Evolutionary conservation across 2,113 vertebrate genomes (phyloP).

Genomic region (Rhinopomastus cyanomelas): DNA sequence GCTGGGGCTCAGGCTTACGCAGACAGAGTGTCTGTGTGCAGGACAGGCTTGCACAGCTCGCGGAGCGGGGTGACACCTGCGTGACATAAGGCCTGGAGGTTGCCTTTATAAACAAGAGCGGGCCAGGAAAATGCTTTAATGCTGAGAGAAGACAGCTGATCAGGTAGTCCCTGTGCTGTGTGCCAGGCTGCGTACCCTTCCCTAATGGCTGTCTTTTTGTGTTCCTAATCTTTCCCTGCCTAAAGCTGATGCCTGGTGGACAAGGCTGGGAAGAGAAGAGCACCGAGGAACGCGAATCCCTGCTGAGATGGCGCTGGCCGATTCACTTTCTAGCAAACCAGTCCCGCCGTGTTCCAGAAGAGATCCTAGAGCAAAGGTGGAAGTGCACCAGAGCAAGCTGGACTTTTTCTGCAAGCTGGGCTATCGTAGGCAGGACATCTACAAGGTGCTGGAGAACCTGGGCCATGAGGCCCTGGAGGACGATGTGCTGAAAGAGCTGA

Average conservation of each 20-base stretch:
- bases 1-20: not conserved
- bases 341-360: not conserved
- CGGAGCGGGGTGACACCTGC: constrained; percentile 12
- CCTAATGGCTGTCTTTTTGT: not conserved
- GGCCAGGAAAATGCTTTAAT: not conserved
- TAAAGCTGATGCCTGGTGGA: not conserved
- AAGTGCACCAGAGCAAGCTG: constrained; percentile 76
- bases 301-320: not conserved
- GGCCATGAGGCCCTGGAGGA: constrained; percentile 85
- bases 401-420: constrained; percentile 90
- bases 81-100: not conserved
- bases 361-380: constrained; percentile 46
- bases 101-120: not conserved
- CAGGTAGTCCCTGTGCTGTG: not conserved
- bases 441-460: constrained; percentile 84
- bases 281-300: not conserved
- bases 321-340: not conserved
- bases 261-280: not conserved
- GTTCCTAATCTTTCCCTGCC: not conserved
- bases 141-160: not conserved
- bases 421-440: constrained; percentile 79
- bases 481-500: constrained; percentile 88
- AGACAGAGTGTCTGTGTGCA: not conserved
- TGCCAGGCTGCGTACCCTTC: not conserved
- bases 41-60: not conserved